These are phyloP conservation scores for Tetheella fluctuosa DNA, from an alignment of 2,888 invertebrate species.

Conservation along the genomic window DNA sequence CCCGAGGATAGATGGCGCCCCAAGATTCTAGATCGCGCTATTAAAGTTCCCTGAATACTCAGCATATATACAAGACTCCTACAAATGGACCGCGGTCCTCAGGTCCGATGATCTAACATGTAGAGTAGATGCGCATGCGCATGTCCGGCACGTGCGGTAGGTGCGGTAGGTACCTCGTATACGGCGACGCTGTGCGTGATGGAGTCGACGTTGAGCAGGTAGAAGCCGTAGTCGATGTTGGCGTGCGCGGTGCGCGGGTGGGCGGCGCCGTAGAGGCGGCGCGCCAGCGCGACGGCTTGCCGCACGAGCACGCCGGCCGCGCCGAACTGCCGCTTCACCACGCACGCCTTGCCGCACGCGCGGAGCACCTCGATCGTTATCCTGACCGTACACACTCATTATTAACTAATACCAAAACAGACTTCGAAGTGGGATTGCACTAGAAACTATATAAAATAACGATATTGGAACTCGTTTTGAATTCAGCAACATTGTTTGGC, in stretches of 20 bases:
- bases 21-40: too few relatives aligned
- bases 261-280: conserved; percentile 84
- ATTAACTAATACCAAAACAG: too few relatives aligned
- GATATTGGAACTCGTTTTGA: too few relatives aligned
- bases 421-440: too few relatives aligned
- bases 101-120: too few relatives aligned
- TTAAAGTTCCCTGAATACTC: too few relatives aligned
- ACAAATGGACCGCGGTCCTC: too few relatives aligned
- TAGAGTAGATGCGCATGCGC: not conserved
- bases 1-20: too few relatives aligned
- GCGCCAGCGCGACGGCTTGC: conserved; percentile 90
- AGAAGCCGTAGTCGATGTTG: conserved; percentile 95
- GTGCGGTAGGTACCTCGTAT: not conserved
- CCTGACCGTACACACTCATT: conserved; percentile 66
- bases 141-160: too few relatives aligned
- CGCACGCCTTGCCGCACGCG: conserved; percentile 94
- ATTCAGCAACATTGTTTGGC: too few relatives aligned
- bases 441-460: too few relatives aligned
- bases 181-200: conserved; percentile 93
- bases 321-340: conserved; percentile 93
- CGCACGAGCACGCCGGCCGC: conserved; percentile 92
- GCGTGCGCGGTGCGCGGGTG: conserved; percentile 94
- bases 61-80: too few relatives aligned
- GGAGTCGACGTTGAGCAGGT: conserved; percentile 94
- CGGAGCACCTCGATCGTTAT: conserved; percentile 92